phyloP scores from a whole-genome alignment of 2,113 vertebrate genomes.

The Thymallus thymallus region DNA sequence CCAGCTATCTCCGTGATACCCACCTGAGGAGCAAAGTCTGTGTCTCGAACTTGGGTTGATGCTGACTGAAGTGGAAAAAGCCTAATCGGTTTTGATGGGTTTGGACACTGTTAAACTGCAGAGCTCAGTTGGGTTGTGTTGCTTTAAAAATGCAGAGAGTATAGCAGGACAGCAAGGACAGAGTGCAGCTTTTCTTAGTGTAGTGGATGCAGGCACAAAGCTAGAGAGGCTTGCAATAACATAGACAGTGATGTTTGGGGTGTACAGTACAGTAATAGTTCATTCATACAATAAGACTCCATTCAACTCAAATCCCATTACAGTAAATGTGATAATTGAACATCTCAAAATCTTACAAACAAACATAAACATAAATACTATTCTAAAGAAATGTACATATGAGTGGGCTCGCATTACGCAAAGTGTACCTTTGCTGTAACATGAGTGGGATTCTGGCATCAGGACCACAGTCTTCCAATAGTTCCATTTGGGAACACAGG shows the following conservation, averaged over 20 bases:
- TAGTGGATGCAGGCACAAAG: too few species aligned
- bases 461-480: slow-evolving; percentile 5
- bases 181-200: too few species aligned
- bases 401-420: slow-evolving; percentile 18
- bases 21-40: not conserved
- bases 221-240: too few species aligned
- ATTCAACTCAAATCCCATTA: not conserved
- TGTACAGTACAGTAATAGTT: too few species aligned
- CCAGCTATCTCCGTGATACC: not conserved
- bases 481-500: slow-evolving; percentile 7
- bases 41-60: not conserved
- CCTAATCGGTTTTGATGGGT: too few species aligned
- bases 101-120: too few species aligned
- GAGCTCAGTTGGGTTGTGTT: too few species aligned
- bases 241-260: too few species aligned
- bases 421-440: slow-evolving; percentile 46
- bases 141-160: too few species aligned
- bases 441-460: slow-evolving; percentile 28
- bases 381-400: not conserved
- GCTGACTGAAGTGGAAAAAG: too few species aligned
- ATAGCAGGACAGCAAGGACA: too few species aligned
- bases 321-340: not conserved
- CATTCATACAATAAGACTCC: not conserved
- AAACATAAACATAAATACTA: too few species aligned
- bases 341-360: not conserved